Percentiles rank a stretch among this genome's conserved stretches.
Evolutionary conservation across 2,888 invertebrate species (phyloP).

Genomic region (Ceriagrion tenellum): DNA sequence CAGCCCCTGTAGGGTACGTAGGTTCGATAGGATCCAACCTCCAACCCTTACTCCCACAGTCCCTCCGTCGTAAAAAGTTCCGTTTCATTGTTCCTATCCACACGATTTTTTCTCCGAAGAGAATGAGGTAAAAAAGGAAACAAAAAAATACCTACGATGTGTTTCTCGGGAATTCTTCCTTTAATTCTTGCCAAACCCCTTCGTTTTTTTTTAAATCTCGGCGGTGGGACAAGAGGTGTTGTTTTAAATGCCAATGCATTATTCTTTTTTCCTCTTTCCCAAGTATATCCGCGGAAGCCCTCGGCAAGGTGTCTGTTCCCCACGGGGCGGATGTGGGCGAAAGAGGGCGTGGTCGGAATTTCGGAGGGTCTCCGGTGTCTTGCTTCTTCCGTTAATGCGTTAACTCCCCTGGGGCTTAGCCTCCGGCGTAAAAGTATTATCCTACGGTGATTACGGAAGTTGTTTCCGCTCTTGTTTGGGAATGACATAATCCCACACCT

Average conservation of each 20-base stretch:
- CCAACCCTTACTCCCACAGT: not conserved
- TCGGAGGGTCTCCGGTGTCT: not conserved
- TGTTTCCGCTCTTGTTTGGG: no score
- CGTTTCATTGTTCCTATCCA: not conserved
- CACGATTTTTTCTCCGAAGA: not conserved
- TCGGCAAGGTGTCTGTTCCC: not conserved
- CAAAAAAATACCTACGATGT: not conserved
- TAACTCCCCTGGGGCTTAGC: not conserved
- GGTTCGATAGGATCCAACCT: no score
- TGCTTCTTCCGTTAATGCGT: not conserved
- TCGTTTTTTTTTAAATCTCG: not conserved
- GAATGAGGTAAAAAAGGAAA: not conserved
- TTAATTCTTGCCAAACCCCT: not conserved
- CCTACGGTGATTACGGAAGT: not conserved
- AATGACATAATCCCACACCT: no score
- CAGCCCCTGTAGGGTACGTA: no score
- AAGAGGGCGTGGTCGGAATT: no score
- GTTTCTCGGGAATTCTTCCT: not conserved
- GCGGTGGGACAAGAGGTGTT: not conserved
- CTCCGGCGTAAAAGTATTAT: not conserved
- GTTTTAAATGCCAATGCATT: not conserved
- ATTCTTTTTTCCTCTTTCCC: not conserved
- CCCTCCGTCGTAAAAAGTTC: not conserved
- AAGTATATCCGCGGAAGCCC: not conserved
- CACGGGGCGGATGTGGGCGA: not conserved